Base-by-base conservation (phyloP, 2,797 vertebrate species). In the Cebuella pygmaea region DNA sequence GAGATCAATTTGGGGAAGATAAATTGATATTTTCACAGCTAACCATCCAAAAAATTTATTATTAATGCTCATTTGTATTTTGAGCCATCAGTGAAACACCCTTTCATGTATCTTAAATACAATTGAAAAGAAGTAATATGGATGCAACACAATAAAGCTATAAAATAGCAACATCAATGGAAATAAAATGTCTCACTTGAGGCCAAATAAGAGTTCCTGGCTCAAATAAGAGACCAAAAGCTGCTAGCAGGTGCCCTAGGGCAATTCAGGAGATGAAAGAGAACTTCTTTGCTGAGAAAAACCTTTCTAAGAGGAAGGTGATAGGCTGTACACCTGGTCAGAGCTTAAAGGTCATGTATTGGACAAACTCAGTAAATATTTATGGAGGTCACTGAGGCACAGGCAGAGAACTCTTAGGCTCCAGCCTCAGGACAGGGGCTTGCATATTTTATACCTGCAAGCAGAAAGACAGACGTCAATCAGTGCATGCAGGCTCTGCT, bases 251-350 rank as follows among this genome's bases (percentile, higher is more conserved):
- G 89, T 74, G 48, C 82, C 96, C 52, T 59, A 2, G n/a, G 95
- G 97, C 92, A 75, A 80, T 82, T 88, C 39, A 79, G 15, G 33
- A 95, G 89, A 97, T 97, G 93, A 97, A 97, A 97, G 52, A 78
- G 7, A 76, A 46, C 33, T 82, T 84, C 70, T 94, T 90, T n/a
- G 27, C 70, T 61, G 78, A 94, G 94, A 92, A 92, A 90, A 97
- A 86, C 50, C 48, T 80, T 90, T 88, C n/a, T 70, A 80, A 95
- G 48, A 85, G 39, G 39, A 72, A 19, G 48, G 87, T 86, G 48
- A 95, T 7, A 80, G 87, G 64, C 17, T 57, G 2, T 61, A 75
- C 46, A 92, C 36, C 59, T 48, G 88, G 93, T 80, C 78, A 83
- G 94, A 88, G 48, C 82, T 81, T 41, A 95, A 88, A 97, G 95